A percentile compares a stretch with the other conserved stretches of the same genome.
These are phyloP conservation scores for Acipenser ruthenus DNA, from an alignment of 2,797 vertebrate genomes.

Conservation along the genomic window DNA sequence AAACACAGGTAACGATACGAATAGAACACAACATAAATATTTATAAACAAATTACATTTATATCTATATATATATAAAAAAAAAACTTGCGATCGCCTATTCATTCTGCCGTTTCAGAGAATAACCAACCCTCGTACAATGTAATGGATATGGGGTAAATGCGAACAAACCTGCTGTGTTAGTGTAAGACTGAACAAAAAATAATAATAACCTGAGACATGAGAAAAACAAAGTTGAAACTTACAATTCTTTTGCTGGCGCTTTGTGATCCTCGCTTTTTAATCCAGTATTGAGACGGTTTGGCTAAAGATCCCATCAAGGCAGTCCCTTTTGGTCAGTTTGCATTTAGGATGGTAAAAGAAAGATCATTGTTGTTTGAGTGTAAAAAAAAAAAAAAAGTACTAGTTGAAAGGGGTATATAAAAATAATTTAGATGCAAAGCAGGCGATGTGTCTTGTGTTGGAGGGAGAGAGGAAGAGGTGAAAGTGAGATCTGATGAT, in stretches of 20 bases:
- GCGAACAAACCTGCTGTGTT: slow-evolving; percentile 32
- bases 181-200: slow-evolving; percentile 42
- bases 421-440: slow-evolving; percentile 92
- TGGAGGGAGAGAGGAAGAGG: slow-evolving; percentile 84
- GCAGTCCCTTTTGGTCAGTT: slow-evolving; percentile 74
- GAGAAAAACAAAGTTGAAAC: slow-evolving; percentile 85
- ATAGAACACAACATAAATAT: slow-evolving; percentile 41
- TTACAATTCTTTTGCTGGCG: slow-evolving; percentile 86
- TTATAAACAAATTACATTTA: slow-evolving; percentile 53
- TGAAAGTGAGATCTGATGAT: slow-evolving; percentile 98
- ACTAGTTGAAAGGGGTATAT: slow-evolving; percentile 78
- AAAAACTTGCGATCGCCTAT: slow-evolving; percentile 45
- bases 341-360: slow-evolving; percentile 75
- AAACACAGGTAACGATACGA: slow-evolving; percentile 69
- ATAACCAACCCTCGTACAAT: slow-evolving; percentile 37
- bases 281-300: slow-evolving; percentile 84
- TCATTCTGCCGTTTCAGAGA: slow-evolving; percentile 38
- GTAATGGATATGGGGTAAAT: slow-evolving; percentile 20
- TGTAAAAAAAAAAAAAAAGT: slow-evolving; percentile 66
- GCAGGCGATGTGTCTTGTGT: slow-evolving; percentile 83
- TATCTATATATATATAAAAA: slow-evolving; percentile 33
- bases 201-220: slow-evolving; percentile 40
- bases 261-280: slow-evolving; percentile 85
- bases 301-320: slow-evolving; percentile 87
- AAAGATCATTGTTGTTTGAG: slow-evolving; percentile 86